Conservation (phyloP, 2,888 invertebrate genomes). For the Myopa tessellatipennis region DNA sequence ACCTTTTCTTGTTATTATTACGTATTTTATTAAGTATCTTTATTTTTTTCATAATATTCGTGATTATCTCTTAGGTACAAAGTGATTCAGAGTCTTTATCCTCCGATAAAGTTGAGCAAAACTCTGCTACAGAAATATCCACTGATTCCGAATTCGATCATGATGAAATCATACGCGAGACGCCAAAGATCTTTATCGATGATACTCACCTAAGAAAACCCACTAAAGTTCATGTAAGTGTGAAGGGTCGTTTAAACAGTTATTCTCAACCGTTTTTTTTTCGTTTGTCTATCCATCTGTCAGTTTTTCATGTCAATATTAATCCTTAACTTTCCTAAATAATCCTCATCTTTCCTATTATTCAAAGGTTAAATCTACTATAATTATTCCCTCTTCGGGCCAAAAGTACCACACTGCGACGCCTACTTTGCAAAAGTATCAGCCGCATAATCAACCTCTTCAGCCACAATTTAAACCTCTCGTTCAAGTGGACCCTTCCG, state of each 20-base stretch:
- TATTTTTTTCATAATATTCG: not conserved
- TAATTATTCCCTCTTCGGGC: slow-evolving; percentile 55
- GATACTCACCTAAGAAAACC: slow-evolving; percentile 74
- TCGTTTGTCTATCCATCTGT: not conserved
- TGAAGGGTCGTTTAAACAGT: not conserved
- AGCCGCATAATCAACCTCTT: slow-evolving; percentile 55
- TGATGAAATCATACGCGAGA: slow-evolving; percentile 76
- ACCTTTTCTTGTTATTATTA: slow-evolving; percentile 7
- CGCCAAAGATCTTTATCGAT: slow-evolving; percentile 81
- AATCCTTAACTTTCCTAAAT: no score
- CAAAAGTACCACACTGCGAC: slow-evolving; percentile 51
- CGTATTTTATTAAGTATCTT: slow-evolving; percentile 44
- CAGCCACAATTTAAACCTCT: slow-evolving; percentile 67
- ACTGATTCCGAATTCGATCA: slow-evolving; percentile 93
- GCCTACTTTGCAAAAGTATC: slow-evolving; percentile 55
- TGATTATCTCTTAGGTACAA: slow-evolving; percentile 70
- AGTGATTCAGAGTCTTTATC: slow-evolving; percentile 75
- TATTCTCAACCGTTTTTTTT: not conserved
- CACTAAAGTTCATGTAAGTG: slow-evolving; percentile 74
- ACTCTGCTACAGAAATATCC: slow-evolving; percentile 91
- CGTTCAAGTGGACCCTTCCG: slow-evolving; percentile 67
- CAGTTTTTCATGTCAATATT: no score
- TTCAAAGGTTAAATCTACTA: slow-evolving; percentile 63
- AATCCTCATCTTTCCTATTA: not conserved
- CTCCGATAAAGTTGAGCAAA: slow-evolving; percentile 79